These are phyloP conservation scores for Cassiopea xamachana DNA, from an alignment of 30 jellyfish, hydroid and myxozoan species.

Conservation along the genomic window DNA sequence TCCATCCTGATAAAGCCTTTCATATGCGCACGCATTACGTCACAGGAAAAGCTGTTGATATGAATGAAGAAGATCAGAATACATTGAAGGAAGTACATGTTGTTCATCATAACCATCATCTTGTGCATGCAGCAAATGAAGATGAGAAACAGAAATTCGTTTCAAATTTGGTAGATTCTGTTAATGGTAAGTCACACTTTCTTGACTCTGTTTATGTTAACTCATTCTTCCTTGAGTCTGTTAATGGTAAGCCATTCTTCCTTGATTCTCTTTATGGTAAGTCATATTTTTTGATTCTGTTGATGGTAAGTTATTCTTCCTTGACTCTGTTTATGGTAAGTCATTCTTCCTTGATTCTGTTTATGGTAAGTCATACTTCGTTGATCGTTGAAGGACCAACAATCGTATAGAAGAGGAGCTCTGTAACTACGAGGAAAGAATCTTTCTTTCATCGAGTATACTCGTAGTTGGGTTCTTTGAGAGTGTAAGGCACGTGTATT, in stretches of 20 bases:
- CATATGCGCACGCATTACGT: slow-evolving; percentile 79
- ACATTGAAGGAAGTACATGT: slow-evolving; percentile 73
- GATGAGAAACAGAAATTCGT: slow-evolving; percentile 81
- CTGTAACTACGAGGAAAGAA: too few species aligned
- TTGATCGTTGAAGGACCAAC: too few species aligned
- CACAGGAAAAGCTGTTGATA: slow-evolving; percentile 52
- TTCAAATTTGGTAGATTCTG: slow-evolving; percentile 68
- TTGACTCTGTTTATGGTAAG: neutral
- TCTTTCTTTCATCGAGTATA: too few species aligned
- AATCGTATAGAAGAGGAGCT: too few species aligned
- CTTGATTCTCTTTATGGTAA: neutral
- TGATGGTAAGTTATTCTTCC: slow-evolving; percentile 60
- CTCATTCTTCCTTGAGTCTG: neutral
- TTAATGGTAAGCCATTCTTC: neutral
- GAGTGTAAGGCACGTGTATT: too few species aligned
- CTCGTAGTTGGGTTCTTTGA: too few species aligned
- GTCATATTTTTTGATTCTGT: slow-evolving; percentile 29
- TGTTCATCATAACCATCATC: slow-evolving; percentile 91
- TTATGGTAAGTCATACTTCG: neutral
- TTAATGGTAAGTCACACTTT: slow-evolving; percentile 60
- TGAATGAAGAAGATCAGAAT: slow-evolving; percentile 38
- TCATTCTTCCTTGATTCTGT: too few species aligned
- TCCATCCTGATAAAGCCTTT: slow-evolving; percentile 50
- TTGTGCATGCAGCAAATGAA: slow-evolving; percentile 80
- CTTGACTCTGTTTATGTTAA: neutral